Evolutionary conservation across 2,888 invertebrate species (phyloP).

Genomic region (Eurois occulta): DNA sequence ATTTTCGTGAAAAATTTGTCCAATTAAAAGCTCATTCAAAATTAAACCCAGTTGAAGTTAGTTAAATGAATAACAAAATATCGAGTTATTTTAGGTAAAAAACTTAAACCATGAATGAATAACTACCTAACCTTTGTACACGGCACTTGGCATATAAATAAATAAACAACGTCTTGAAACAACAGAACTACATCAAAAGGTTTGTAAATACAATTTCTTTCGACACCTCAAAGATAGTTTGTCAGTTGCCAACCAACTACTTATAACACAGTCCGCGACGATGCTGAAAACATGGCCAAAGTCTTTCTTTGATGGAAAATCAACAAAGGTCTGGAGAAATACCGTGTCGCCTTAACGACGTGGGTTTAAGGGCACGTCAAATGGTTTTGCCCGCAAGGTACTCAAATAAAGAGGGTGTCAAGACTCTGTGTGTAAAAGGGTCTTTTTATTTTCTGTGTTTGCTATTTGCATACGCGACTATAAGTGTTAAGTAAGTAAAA

Average conservation of each 20-base stretch:
- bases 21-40: too few species aligned
- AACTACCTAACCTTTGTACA: not conserved
- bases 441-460: conserved; percentile 14
- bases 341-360: conserved; percentile 7
- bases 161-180: not conserved
- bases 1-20: too few species aligned
- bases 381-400: conserved; percentile 47
- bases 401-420: conserved; percentile 40
- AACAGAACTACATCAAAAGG: not conserved
- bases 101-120: too few species aligned
- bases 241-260: not conserved
- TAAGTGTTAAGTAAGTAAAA: not conserved
- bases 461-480: not conserved
- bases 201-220: not conserved
- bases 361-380: conserved; percentile 29
- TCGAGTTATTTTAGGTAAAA: too few species aligned
- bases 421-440: conserved; percentile 16
- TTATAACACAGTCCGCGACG: not conserved
- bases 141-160: not conserved
- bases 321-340: conserved; percentile 21
- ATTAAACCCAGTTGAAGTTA: too few species aligned
- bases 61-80: too few species aligned
- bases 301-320: conserved; percentile 30
- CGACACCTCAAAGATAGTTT: conserved; percentile 4
- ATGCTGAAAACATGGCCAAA: conserved; percentile 1